A percentile compares a stretch with the other conserved stretches of the same genome.
phyloP scores from a whole-genome alignment of 92 coral and sea anemone genomes.

The Palythoa caribaeorum region DNA sequence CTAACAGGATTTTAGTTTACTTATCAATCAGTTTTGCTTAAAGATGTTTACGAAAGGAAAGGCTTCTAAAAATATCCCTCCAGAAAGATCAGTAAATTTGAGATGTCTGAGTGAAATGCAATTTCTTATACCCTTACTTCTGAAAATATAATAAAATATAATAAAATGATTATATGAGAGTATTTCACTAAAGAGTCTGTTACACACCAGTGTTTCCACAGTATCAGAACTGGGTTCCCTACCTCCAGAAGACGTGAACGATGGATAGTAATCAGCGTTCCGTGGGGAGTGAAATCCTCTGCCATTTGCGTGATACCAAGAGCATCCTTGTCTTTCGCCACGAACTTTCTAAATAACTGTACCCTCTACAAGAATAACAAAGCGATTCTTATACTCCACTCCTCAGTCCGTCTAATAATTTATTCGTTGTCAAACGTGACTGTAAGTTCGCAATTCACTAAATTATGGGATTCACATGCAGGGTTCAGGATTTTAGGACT shows the following conservation, averaged over 20 bases:
- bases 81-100: too few relatives aligned
- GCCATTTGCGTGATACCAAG: conserved; percentile 86
- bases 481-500: too few relatives aligned
- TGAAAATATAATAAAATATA: background rate
- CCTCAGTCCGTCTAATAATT: background rate
- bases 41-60: too few relatives aligned
- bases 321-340: conserved; percentile 88
- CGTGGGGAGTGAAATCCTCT: conserved; percentile 91
- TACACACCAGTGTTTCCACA: background rate
- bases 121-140: background rate
- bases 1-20: background rate
- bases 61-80: too few relatives aligned
- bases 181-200: too few relatives aligned
- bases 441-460: too few relatives aligned
- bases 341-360: conserved; percentile 86
- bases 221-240: background rate
- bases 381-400: background rate
- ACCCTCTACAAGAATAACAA: conserved; percentile 75
- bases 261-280: conserved; percentile 87
- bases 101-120: too few relatives aligned
- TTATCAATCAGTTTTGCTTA: too few relatives aligned
- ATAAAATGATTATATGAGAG: too few relatives aligned
- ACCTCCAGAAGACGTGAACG: conserved; percentile 95
- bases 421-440: too few relatives aligned
- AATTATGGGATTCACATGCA: too few relatives aligned